These are phyloP conservation scores for Dicyrtomina minuta DNA, from an alignment of 2,888 invertebrate genomes.

Conservation along the genomic window DNA sequence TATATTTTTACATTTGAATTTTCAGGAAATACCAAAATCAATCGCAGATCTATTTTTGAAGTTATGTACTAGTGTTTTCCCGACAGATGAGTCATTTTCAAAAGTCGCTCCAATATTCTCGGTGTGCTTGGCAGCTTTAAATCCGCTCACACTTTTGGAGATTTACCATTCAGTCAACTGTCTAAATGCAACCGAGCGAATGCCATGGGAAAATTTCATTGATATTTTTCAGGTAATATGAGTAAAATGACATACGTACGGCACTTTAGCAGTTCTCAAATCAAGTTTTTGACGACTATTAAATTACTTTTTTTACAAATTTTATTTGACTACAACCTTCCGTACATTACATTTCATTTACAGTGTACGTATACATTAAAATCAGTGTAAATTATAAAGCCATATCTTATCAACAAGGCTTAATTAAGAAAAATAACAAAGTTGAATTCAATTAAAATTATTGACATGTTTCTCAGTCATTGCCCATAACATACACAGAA, in stretches of 20 bases:
- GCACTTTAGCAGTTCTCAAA: background rate
- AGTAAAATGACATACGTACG: background rate
- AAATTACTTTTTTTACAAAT: background rate
- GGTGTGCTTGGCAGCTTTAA: constrained; percentile 85
- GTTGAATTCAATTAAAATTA: too few relatives aligned
- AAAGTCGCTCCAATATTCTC: constrained; percentile 84
- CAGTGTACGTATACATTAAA: too few relatives aligned
- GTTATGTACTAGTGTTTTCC: constrained; percentile 87
- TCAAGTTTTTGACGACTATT: too few relatives aligned
- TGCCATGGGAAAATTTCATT: constrained; percentile 88
- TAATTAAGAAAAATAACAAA: too few relatives aligned
- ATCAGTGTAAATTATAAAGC: too few relatives aligned
- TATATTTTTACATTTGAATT: background rate
- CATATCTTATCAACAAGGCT: too few relatives aligned
- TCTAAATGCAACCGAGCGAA: constrained; percentile 72
- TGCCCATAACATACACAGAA: too few relatives aligned
- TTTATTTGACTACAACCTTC: constrained; percentile 2
- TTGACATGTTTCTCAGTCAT: too few relatives aligned
- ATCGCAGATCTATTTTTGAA: constrained; percentile 85
- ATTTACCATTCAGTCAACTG: constrained; percentile 93
- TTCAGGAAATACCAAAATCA: constrained; percentile 73
- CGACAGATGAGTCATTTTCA: constrained; percentile 85
- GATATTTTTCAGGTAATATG: constrained; percentile 72
- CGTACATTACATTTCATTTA: background rate
- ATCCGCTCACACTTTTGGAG: constrained; percentile 84